Percentiles rank a stretch among this genome's conserved stretches.
Evolutionary conservation across 2,888 invertebrate species (phyloP).

Genomic region (Cryptus viduatorius): DNA sequence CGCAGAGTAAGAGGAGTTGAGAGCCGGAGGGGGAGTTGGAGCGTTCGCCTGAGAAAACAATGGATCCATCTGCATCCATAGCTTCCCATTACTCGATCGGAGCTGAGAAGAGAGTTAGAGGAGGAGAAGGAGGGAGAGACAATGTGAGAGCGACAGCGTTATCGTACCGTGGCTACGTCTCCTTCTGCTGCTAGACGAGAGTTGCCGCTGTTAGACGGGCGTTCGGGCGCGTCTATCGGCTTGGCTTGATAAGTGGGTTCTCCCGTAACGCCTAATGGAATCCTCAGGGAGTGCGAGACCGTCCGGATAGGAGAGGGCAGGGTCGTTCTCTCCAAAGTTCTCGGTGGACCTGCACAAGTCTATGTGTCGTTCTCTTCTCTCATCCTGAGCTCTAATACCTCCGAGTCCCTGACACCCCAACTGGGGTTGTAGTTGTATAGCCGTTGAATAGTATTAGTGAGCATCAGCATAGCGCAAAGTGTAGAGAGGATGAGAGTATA

Average conservation of each 20-base stretch:
- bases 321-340: conserved; percentile 62
- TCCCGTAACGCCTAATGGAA: conserved; percentile 70
- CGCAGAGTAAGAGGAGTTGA: conserved; percentile 56
- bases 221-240: conserved; percentile 75
- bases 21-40: conserved; percentile 57
- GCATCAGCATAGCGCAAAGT: conserved; percentile 44
- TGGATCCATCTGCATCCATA: conserved; percentile 78
- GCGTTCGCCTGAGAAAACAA: conserved; percentile 76
- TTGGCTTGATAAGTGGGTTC: conserved; percentile 77
- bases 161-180: conserved; percentile 32
- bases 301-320: conserved; percentile 40
- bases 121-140: conserved; percentile 52
- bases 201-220: conserved; percentile 54
- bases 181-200: conserved; percentile 39
- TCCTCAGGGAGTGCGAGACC: conserved; percentile 56
- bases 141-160: conserved; percentile 18
- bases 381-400: conserved; percentile 44
- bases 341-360: conserved; percentile 53
- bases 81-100: conserved; percentile 74
- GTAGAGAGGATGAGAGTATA: conserved; percentile 25
- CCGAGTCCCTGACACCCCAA: conserved; percentile 10
- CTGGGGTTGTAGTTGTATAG: neutral
- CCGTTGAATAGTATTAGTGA: conserved; percentile 18
- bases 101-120: conserved; percentile 68
- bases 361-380: conserved; percentile 51